These are phyloP conservation scores for Athripsodes cinereus DNA, from an alignment of 2,888 invertebrate species.

Conservation along the genomic window DNA sequence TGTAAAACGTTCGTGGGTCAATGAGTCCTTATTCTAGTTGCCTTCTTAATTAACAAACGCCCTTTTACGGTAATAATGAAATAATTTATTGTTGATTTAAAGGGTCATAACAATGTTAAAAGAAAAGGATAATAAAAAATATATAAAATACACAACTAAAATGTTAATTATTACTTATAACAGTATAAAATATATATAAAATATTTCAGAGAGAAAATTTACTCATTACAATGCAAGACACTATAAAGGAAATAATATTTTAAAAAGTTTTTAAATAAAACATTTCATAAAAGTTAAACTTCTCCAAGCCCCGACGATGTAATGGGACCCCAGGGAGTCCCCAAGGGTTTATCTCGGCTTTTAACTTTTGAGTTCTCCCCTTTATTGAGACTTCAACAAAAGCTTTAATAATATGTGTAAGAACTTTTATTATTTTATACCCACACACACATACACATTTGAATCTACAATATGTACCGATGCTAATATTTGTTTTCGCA, in stretches of 20 bases:
- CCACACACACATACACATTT: background rate
- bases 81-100: no score
- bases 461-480: no score
- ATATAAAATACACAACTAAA: no score
- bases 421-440: background rate
- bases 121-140: no score
- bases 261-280: conserved; percentile 15
- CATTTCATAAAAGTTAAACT: conserved; percentile 13
- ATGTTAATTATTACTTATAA: no score
- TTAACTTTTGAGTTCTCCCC: conserved; percentile 9
- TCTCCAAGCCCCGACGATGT: background rate
- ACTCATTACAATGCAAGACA: conserved; percentile 1
- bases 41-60: no score
- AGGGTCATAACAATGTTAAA: no score
- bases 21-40: no score
- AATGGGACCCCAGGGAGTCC: conserved; percentile 12
- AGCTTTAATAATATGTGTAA: background rate
- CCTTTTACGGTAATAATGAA: no score
- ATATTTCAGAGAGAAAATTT: background rate
- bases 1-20: no score
- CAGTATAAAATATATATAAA: no score
- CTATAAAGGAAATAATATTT: conserved; percentile 7
- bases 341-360: conserved; percentile 10
- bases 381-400: background rate
- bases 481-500: no score